Base-by-base conservation (phyloP, 2,888 invertebrate species). In the Periphyllus acericola region DNA sequence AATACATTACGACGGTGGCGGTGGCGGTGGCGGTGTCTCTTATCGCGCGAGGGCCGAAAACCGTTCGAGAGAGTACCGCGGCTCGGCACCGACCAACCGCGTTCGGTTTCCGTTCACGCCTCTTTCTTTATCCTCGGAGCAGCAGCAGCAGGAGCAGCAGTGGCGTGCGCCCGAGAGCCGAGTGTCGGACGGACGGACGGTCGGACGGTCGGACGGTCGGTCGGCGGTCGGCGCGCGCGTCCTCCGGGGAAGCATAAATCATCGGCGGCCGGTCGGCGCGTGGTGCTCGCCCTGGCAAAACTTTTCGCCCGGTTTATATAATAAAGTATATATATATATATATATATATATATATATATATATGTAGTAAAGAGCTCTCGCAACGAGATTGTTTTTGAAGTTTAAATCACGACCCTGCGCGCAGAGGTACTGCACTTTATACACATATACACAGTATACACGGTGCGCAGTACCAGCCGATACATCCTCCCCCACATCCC, bases 101-200 rank as follows among this genome's bases (percentile, higher is more conserved):
- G 60, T 87, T 80, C 60, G 80, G 86, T 81, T 87, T 87, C 86
- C 86, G 86, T 81, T 66, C 86, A 87, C 86, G 80, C 86, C 86
- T 87, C 80, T n/a, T n/a, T n/a, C n/a, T n/a, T n/a, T n/a, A n/a
- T n/a, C n/a, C n/a, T n/a, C n/a, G n/a, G n/a, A n/a, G n/a, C n/a
- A n/a, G n/a, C n/a, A n/a, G n/a, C n/a, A n/a, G n/a, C 19, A 5
- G 72, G 11, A 3, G 32, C 52, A 19, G 9, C 36, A 5, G 46
- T 29, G 68, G 3, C 68, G 21, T 19, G 25, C 40, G 3, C n/a
- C 14, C n/a, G 29, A 34, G 40, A 34, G 40, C n/a, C 36, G n/a
- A 74, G 75, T 40, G n/a, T 76, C 36, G 36, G 36, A 9, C 72
- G 75, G 40, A 46, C 40, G 25, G 75, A 40, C 75, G 34, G n/a